phyloP scores from a whole-genome alignment of 2,888 invertebrate species.

The Parapristionchus giblindavisi region DNA sequence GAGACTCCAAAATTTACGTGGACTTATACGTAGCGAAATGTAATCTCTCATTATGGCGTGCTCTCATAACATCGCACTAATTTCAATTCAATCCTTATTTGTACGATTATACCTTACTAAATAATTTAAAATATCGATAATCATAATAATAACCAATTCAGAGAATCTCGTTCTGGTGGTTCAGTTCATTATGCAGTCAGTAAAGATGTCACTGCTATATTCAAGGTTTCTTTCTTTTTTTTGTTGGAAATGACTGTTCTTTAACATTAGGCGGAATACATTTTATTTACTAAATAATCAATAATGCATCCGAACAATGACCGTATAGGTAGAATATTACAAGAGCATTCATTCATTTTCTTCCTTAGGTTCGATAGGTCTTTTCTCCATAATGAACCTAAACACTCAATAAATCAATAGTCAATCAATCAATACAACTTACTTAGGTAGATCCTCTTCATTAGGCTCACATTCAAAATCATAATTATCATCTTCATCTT shows the following conservation, averaged over 20 bases:
- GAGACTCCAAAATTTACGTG: too few species aligned
- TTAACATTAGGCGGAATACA: constrained; percentile 29
- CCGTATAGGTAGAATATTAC: not conserved
- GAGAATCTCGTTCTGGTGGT: constrained; percentile 26
- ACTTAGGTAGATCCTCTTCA: constrained; percentile 56
- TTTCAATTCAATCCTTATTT: too few species aligned
- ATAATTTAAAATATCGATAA: not conserved
- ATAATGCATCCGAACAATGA: too few species aligned
- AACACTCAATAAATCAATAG: too few species aligned
- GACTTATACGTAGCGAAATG: too few species aligned
- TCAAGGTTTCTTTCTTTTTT: constrained; percentile 75
- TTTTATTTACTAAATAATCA: too few species aligned
- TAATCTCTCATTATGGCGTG: too few species aligned
- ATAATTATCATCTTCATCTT: constrained; percentile 55
- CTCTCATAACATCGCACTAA: too few species aligned
- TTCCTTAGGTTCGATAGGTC: constrained; percentile 36
- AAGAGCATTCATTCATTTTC: not conserved
- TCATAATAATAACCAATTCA: not conserved
- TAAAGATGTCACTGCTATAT: constrained; percentile 86
- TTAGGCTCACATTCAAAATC: constrained; percentile 62
- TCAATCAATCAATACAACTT: not conserved
- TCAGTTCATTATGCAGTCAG: constrained; percentile 88
- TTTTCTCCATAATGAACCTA: constrained; percentile 46
- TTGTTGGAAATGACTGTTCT: not conserved
- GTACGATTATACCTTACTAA: too few species aligned